Conservation (phyloP, 2,113 vertebrate species). For the Nematolebias whitei region DNA sequence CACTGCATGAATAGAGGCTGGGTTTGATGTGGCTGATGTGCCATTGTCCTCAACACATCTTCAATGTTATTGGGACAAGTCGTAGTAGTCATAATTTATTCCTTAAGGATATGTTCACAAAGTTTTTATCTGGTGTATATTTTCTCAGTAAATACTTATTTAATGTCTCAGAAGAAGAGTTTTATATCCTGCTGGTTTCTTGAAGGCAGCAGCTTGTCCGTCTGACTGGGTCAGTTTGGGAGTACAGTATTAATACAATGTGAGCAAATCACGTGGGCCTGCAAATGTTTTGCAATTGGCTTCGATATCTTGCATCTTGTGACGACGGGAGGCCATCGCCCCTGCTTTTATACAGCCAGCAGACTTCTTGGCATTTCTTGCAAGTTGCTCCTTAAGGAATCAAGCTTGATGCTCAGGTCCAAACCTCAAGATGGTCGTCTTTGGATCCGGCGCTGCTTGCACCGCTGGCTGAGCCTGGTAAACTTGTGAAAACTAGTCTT, state of each 20-base stretch:
- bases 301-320: conserved; percentile 66
- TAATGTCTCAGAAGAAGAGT: neutral
- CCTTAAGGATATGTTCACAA: neutral
- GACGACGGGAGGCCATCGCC: conserved; percentile 74
- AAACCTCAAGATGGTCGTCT: conserved; percentile 66
- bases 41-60: conserved; percentile 8
- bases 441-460: conserved; percentile 69
- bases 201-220: conserved; percentile 56
- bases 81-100: conserved; percentile 12
- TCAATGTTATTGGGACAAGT: conserved; percentile 17
- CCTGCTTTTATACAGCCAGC: conserved; percentile 73
- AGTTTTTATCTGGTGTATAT: neutral
- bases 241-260: conserved; percentile 71
- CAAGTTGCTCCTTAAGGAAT: conserved; percentile 47
- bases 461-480: conserved; percentile 76
- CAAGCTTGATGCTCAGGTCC: conserved; percentile 65
- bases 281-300: conserved; percentile 78
- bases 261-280: conserved; percentile 66
- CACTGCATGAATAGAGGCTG: conserved; percentile 8
- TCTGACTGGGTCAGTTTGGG: conserved; percentile 55
- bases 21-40: conserved; percentile 21
- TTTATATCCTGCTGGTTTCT: conserved; percentile 51
- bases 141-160: conserved; percentile 40
- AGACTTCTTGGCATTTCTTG: conserved; percentile 57
- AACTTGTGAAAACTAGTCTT: conserved; percentile 46